These are phyloP conservation scores for Sturmia bella DNA, from an alignment of 2,888 invertebrate genomes.

Conservation along the genomic window DNA sequence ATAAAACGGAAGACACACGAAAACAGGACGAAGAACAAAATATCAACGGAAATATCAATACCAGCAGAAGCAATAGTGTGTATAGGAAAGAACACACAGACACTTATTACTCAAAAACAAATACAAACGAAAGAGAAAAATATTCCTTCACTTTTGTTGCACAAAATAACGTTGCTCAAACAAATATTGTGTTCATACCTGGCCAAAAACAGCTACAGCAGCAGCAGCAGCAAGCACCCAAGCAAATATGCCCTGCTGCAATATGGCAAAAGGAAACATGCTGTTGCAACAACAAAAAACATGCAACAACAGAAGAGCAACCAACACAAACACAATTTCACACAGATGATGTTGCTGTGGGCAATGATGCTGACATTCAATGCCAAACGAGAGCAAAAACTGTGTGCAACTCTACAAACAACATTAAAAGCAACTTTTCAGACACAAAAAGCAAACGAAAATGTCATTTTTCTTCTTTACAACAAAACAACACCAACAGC, in stretches of 20 bases:
- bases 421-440: slow-evolving; percentile 40
- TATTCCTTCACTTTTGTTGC: slow-evolving; percentile 10
- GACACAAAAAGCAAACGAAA: slow-evolving; percentile 14
- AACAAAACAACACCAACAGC: slow-evolving; percentile 16
- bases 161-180: slow-evolving; percentile 40
- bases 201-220: slow-evolving; percentile 47
- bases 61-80: slow-evolving; percentile 45
- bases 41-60: slow-evolving; percentile 55
- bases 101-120: slow-evolving; percentile 14
- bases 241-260: slow-evolving; percentile 49
- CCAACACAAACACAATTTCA: slow-evolving; percentile 28
- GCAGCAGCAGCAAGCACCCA: slow-evolving; percentile 26
- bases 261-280: slow-evolving; percentile 23
- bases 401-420: slow-evolving; percentile 21
- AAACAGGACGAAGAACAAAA: slow-evolving; percentile 22
- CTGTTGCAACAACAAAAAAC: slow-evolving; percentile 23
- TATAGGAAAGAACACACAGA: slow-evolving; percentile 42
- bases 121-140: slow-evolving; percentile 10
- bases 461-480: slow-evolving; percentile 39
- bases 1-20: slow-evolving; percentile 56
- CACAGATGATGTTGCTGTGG: slow-evolving; percentile 60
- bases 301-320: slow-evolving; percentile 16
- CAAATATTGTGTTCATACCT: slow-evolving; percentile 68
- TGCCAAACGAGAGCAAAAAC: slow-evolving; percentile 30
- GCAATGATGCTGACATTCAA: slow-evolving; percentile 26